These are phyloP conservation scores for Rhizomys pruinosus DNA, from an alignment of 2,113 vertebrate species.

Conservation along the genomic window DNA sequence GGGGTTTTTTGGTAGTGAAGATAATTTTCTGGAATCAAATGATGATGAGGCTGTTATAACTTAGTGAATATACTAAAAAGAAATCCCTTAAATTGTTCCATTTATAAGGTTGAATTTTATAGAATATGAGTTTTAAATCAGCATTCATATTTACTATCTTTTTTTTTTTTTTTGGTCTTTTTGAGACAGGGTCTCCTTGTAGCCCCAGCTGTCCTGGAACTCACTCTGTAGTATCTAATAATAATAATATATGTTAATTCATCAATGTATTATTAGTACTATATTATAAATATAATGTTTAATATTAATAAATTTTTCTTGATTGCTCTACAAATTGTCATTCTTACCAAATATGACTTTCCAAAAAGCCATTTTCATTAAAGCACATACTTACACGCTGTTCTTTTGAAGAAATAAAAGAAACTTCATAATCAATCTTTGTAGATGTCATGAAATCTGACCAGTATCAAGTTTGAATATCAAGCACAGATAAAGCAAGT, in stretches of 20 bases:
- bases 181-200: not conserved
- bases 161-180: not conserved
- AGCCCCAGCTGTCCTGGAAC: not conserved
- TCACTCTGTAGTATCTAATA: not conserved
- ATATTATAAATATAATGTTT: too few relatives aligned
- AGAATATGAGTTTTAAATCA: not conserved
- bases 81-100: not conserved
- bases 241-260: too few relatives aligned
- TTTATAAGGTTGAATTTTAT: not conserved
- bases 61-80: not conserved
- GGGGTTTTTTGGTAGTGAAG: not conserved
- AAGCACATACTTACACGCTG: not conserved
- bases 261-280: too few relatives aligned
- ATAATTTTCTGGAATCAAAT: not conserved
- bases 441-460: not conserved
- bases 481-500: not conserved
- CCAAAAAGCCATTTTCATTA: not conserved
- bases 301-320: not conserved
- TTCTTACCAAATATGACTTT: constrained; percentile 26
- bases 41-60: not conserved
- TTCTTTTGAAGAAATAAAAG: not conserved
- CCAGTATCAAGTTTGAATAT: not conserved
- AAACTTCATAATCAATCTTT: not conserved
- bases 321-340: not conserved
- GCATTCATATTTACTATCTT: too few relatives aligned